Base-by-base conservation (phyloP, 1,140 invertebrate species). In the Protaetia brevitarsis region DNA sequence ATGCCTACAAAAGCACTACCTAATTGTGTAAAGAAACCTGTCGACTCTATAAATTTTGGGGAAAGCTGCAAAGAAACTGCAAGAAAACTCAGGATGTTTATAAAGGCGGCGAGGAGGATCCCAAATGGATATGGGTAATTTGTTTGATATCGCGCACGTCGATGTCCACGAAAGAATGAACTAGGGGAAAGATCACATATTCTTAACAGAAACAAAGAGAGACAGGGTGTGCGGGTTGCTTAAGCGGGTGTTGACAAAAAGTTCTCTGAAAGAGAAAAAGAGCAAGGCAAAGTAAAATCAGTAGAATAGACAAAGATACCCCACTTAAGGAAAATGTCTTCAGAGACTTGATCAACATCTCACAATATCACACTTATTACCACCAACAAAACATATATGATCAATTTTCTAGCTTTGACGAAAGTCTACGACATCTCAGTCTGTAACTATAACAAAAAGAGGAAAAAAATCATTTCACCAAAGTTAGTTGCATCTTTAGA, bases 11-110 rank as follows among this genome's bases (percentile, higher is more conserved):
- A 58, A 67, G 56, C 64, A 59, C 64, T 75, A 58, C 59, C 64
- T 56, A 73, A 75, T 51, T 70, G 70, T 68, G 69, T 72, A 13
- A 74, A 72, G 57, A 72, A 73, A 67, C 65, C 71, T 59, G 73
- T 73, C 21, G 23, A 59, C 58, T 73, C 51, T 72, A 72, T 57
- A 59, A 68, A 45, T 66, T 64, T 67, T 71, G 73, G 66, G 59
- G 69, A 62, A 63, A 70, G n/a, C 66, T 74, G 29, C 67, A 74
- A 73, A 71, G 73, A 72, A 69, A 71, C 62, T 31, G 65, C 16
- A 67, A 70, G 5, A 72, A 71, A 70, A 71, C 56, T 36, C 69
- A 68, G 64, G 36, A 65, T 13, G 41, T 69, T 23, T 68, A 65
- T 31, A 68, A 69, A 36, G 41, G 59, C 57, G 70, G 68, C 64